phyloP scores from a whole-genome alignment of 92 coral and sea anemone species.

The Desmophyllum pertusum region DNA sequence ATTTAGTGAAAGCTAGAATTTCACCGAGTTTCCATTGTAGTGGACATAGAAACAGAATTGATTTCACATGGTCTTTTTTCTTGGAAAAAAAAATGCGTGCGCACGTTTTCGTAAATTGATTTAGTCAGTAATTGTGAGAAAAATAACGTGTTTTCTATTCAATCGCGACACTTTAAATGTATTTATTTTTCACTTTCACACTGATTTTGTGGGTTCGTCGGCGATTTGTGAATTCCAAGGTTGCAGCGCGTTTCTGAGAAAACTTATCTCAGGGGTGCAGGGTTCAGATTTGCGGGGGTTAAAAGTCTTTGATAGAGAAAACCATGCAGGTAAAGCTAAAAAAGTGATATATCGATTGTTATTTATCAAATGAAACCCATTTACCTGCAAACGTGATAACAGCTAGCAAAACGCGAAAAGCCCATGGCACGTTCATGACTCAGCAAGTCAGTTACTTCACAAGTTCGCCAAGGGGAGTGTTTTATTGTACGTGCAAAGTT shows the following conservation, averaged over 20 bases:
- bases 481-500: not conserved
- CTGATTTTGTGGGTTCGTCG: not conserved
- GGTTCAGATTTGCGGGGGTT: not conserved
- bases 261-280: no score
- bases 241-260: no score
- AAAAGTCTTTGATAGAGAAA: not conserved
- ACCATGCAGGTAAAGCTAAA: not conserved
- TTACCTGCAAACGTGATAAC: slow-evolving; percentile 21
- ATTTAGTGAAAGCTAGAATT: not conserved
- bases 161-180: not conserved
- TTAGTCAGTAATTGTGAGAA: not conserved
- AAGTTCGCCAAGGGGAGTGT: not conserved
- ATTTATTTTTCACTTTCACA: not conserved
- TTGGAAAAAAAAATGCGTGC: not conserved
- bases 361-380: no score
- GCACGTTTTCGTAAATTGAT: not conserved
- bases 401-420: slow-evolving; percentile 4
- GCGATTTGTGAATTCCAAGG: no score
- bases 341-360: no score
- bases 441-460: not conserved
- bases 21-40: not conserved
- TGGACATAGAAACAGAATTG: not conserved
- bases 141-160: not conserved
- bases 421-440: slow-evolving; percentile 10
- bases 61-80: not conserved